Evolutionary conservation across 2,888 invertebrate species (phyloP).

Genomic region (Chesias legatella): DNA sequence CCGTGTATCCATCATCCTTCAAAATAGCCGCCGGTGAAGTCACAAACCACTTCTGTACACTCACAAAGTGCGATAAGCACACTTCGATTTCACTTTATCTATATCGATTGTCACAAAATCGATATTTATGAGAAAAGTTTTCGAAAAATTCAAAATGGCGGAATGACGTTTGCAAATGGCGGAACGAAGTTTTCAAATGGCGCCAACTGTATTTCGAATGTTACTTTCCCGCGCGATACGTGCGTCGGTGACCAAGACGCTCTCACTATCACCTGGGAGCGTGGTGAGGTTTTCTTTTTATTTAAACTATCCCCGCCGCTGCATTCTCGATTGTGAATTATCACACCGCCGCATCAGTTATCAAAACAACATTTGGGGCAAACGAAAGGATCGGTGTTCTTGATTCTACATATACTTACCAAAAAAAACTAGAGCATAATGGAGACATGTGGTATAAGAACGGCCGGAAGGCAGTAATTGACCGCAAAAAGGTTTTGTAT

Average conservation of each 20-base stretch:
- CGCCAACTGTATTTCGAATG: constrained; percentile 50
- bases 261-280: constrained; percentile 69
- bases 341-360: constrained; percentile 59
- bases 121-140: constrained; percentile 3
- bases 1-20: constrained; percentile 59
- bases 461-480: no score
- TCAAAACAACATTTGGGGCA: constrained; percentile 53
- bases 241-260: constrained; percentile 46
- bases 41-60: constrained; percentile 55
- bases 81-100: constrained; percentile 34
- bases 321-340: constrained; percentile 53
- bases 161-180: constrained; percentile 25
- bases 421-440: no score
- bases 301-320: constrained; percentile 67
- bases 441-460: no score
- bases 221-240: constrained; percentile 59
- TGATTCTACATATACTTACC: no score
- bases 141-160: constrained; percentile 11
- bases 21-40: constrained; percentile 51
- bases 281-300: constrained; percentile 65
- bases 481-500: no score
- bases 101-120: constrained; percentile 17
- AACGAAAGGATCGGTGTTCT: constrained; percentile 28
- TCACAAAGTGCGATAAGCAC: constrained; percentile 39
- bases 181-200: no score